phyloP scores from a whole-genome alignment of 2,888 invertebrate genomes.

The Chymomyza fuscimana region DNA sequence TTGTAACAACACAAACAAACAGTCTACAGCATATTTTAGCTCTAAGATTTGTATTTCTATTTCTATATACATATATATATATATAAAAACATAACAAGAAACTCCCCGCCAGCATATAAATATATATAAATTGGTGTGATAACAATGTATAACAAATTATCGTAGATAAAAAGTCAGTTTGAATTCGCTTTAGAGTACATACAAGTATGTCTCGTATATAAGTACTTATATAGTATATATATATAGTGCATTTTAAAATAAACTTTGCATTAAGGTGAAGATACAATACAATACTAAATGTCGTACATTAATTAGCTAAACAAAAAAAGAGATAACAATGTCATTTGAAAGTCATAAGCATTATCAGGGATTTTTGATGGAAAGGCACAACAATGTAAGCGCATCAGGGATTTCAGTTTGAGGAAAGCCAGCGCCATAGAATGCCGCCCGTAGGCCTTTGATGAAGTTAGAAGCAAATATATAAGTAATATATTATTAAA shows the following conservation, averaged over 20 bases:
- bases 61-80: constrained; percentile 25
- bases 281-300: constrained; percentile 52
- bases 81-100: constrained; percentile 65
- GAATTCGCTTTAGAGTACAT: constrained; percentile 36
- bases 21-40: constrained; percentile 1
- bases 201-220: constrained; percentile 35
- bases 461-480: constrained; percentile 41
- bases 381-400: constrained; percentile 44
- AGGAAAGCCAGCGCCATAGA: constrained; percentile 49
- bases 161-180: constrained; percentile 9
- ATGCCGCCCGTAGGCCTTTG: constrained; percentile 73
- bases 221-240: constrained; percentile 25
- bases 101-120: constrained; percentile 77
- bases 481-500: constrained; percentile 9
- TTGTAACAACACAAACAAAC: background rate
- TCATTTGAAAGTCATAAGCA: constrained; percentile 45
- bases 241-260: constrained; percentile 41
- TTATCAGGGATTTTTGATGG: constrained; percentile 73
- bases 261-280: constrained; percentile 48
- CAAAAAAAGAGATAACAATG: constrained; percentile 25
- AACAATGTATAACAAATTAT: constrained; percentile 56
- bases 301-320: constrained; percentile 33
- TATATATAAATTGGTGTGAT: constrained; percentile 77
- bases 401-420: constrained; percentile 28
- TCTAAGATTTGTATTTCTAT: background rate